phyloP scores from a whole-genome alignment of 2,888 invertebrate genomes.

The Drosophila affinis region DNA sequence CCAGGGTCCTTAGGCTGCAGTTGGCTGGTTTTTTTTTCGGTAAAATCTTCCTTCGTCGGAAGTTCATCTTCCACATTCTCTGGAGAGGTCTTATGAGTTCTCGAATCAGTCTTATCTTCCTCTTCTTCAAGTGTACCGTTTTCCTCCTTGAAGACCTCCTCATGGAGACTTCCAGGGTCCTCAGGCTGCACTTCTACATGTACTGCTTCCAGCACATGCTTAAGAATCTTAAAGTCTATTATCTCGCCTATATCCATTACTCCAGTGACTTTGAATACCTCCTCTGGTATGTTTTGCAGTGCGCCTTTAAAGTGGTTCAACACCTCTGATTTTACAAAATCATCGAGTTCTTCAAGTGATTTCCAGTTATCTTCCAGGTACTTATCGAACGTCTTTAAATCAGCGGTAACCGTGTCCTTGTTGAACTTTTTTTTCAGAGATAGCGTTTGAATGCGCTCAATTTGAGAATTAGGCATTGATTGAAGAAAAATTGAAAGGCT shows the following conservation, averaged over 20 bases:
- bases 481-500: neutral
- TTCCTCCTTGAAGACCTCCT: neutral
- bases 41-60: neutral
- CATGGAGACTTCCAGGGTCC: neutral
- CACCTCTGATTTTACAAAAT: neutral
- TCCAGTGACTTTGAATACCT: neutral
- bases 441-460: neutral
- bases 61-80: neutral
- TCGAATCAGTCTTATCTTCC: no score
- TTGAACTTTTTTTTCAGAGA: constrained; percentile 3
- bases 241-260: neutral
- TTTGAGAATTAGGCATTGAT: neutral
- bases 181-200: no score
- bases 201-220: neutral
- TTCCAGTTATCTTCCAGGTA: neutral
- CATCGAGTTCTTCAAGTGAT: neutral
- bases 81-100: no score
- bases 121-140: no score
- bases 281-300: neutral
- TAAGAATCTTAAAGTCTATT: neutral
- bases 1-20: neutral
- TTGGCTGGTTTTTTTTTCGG: no score
- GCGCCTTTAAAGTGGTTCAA: accelerated
- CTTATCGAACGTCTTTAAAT: neutral
- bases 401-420: constrained; percentile 6